Evolutionary conservation across 30 jellyfish, hydroid and myxozoan species (phyloP).

Genomic region (Mastigias papua): DNA sequence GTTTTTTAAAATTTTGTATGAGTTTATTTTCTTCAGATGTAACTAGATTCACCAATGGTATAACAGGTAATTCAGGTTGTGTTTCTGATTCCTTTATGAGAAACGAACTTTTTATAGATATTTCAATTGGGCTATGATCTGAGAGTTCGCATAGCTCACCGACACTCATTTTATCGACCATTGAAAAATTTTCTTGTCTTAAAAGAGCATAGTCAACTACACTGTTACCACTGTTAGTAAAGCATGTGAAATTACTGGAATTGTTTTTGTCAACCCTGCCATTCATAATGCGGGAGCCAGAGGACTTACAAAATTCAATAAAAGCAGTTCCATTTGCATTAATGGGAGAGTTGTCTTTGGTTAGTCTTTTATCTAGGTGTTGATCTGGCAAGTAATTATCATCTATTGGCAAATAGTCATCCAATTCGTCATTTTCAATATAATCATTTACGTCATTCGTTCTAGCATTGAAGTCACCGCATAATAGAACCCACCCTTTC

Average conservation of each 20-base stretch:
- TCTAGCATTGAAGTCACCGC: constrained; percentile 48
- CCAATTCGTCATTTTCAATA: constrained; percentile 45
- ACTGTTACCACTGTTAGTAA: constrained; percentile 27
- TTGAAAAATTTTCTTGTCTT: too few species aligned
- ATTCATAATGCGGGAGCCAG: constrained; percentile 25
- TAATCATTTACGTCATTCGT: constrained; percentile 41
- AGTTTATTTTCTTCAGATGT: constrained; percentile 10
- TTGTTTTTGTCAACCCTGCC: constrained; percentile 20
- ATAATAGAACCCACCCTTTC: constrained; percentile 39
- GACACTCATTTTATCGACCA: too few species aligned
- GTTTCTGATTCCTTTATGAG: background rate
- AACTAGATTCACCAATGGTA: background rate
- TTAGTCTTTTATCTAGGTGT: constrained; percentile 7
- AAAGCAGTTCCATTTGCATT: constrained; percentile 21
- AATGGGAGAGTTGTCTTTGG: constrained; percentile 9
- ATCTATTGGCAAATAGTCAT: constrained; percentile 50
- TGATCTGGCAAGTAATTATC: constrained; percentile 49
- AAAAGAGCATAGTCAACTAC: too few species aligned
- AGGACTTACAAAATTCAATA: constrained; percentile 23
- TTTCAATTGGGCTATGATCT: constrained; percentile 33
- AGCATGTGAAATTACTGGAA: constrained; percentile 25
- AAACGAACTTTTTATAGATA: background rate
- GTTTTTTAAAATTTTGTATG: background rate
- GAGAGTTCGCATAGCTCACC: too few species aligned
- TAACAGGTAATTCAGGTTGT: background rate